phyloP scores from a whole-genome alignment of 2,113 vertebrate genomes.

The Perccottus glenii region DNA sequence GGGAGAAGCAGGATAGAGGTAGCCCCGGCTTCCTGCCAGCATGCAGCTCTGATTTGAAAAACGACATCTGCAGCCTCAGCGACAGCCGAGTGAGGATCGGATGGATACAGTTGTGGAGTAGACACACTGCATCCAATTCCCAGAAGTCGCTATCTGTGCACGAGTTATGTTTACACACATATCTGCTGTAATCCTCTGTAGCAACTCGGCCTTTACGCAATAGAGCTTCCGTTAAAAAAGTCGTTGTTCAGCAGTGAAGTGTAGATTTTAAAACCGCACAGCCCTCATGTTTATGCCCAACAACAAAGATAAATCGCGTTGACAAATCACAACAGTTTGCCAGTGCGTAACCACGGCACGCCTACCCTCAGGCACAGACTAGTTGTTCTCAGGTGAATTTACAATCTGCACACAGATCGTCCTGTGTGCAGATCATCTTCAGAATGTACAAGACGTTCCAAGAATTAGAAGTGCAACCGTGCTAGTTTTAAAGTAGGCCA shows the following conservation, averaged over 20 bases:
- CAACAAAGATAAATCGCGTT: constrained; percentile 22
- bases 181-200: constrained; percentile 38
- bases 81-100: constrained; percentile 31
- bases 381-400: constrained; percentile 19
- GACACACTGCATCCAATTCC: constrained; percentile 23
- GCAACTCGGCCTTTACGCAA: constrained; percentile 44
- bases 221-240: constrained; percentile 11
- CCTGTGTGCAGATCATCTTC: too few relatives aligned
- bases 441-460: not conserved
- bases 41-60: constrained; percentile 64
- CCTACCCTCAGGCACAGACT: not conserved
- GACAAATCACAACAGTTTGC: constrained; percentile 28
- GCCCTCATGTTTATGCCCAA: constrained; percentile 14
- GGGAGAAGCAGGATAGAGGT: constrained; percentile 24
- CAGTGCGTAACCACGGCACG: not conserved
- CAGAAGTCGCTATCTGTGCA: constrained; percentile 1
- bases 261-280: constrained; percentile 4
- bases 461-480: not conserved
- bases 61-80: constrained; percentile 53
- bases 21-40: constrained; percentile 60
- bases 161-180: constrained; percentile 21
- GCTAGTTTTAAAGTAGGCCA: not conserved
- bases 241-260: constrained; percentile 16
- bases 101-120: constrained; percentile 36
- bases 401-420: too few relatives aligned